Base-by-base conservation (phyloP, 2,797 vertebrate genomes). In the Lophius americanus region DNA sequence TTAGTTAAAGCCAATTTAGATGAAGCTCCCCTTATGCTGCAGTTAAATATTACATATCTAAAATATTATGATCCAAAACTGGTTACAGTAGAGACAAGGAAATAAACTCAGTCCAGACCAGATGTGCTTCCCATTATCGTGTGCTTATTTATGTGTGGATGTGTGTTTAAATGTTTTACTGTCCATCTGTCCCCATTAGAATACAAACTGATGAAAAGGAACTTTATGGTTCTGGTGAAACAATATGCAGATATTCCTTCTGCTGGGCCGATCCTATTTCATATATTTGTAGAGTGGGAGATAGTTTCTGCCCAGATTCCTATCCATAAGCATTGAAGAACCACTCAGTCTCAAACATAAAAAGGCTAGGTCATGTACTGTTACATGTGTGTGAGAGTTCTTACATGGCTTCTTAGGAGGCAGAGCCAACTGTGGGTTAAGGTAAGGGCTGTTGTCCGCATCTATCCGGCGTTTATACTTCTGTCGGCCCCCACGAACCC, bases 381-480 rank as follows among this genome's bases (percentile, higher is more conserved):
- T 43, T 52, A 51, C 52, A 14, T 59, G 36, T 51, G 43, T 33
- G 63, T 66, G 69, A 73, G 35, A 66, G 51, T 90, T 90, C 97
- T 98, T 94, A 98, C 98, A 99, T 96, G 97, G 98, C 95, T 99
- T 99, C 95, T 99, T 99, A 81, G 97, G 93, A 63, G 98, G 98
- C 88, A 98, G 94, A 86, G 97, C 96, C 92, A 99, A 92, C 90
- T 99, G 98, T 75, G 98, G 98, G 90, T 99, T 99, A 95, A 99
- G 95, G 88, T 98, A 99, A 0, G 97, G 97, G 87, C 97, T 99
- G 92, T 99, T 99, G 91, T 99, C 98, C n/a, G 98, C 98, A 74
- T 99, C 98, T 98, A 99, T 99, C 94, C 98, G 94, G 77, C 98
- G 97, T 88, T 99, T 99, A 88, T 99, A 99, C 92, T 99, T 99